A percentile compares a stretch with the other conserved stretches of the same genome.
phyloP scores from a whole-genome alignment of 2,797 vertebrate genomes.

The Phalanger gymnotis region DNA sequence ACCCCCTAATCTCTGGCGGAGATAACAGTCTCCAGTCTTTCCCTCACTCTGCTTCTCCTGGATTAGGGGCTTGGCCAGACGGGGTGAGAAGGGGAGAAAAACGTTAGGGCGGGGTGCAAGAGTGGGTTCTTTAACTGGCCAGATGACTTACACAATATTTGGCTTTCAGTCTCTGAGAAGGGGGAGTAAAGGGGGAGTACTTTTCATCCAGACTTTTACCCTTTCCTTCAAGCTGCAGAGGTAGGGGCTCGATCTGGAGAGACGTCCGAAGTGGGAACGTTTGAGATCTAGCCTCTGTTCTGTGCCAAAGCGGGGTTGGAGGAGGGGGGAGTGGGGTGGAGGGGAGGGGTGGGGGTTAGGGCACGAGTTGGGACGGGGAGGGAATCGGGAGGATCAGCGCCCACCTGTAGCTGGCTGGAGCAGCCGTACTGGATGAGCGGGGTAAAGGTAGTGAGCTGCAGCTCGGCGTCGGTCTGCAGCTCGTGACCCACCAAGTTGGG shows the following conservation, averaged over 20 bases:
- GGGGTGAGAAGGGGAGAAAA: conserved; percentile 73
- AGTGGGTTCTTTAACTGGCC: conserved; percentile 74
- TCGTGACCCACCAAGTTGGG: conserved; percentile 98
- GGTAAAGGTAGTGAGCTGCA: conserved; percentile 97
- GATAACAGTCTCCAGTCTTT: conserved; percentile 48
- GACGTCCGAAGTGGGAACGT: not conserved
- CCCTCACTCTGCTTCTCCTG: conserved; percentile 60
- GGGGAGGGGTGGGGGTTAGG: not conserved
- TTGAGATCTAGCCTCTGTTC: not conserved
- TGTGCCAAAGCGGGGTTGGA: conserved; percentile 26
- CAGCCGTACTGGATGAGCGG: conserved; percentile 99
- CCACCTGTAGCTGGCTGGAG: conserved; percentile 97
- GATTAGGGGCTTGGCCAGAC: conserved; percentile 79
- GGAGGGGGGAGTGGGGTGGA: not conserved
- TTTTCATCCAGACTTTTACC: conserved; percentile 57
- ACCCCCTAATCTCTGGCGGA: conserved; percentile 70
- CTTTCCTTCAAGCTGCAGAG: conserved; percentile 30
- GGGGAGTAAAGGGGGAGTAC: conserved; percentile 67
- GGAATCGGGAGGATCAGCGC: conserved; percentile 58
- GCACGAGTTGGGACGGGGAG: not conserved
- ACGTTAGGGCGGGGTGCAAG: conserved; percentile 78
- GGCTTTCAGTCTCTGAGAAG: conserved; percentile 67
- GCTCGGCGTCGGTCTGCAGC: conserved; percentile 96
- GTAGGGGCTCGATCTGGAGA: not conserved
- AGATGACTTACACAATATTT: conserved; percentile 79